Evolutionary conservation across 1,140 invertebrate genomes (phyloP), one percentile per base, ranked within the genome.

Genomic region (Paramacrobiotus metropolitanus): DNA sequence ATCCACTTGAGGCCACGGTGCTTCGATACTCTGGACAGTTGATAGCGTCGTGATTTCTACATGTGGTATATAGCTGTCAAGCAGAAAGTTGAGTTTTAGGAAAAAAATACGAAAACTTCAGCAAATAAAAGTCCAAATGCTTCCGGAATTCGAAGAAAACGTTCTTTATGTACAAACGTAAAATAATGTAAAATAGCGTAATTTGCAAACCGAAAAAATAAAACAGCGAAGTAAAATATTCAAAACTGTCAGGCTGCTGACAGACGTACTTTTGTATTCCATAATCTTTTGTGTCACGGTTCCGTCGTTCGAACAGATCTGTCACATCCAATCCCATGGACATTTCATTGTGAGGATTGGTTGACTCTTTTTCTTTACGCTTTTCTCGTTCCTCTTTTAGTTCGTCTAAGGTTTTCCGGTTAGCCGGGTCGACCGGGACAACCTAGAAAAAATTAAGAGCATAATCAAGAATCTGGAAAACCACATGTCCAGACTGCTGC

Each of bases 21-120:
- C 84, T 74, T 96, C 89, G 55, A 95, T 87, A 0, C 87, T 89
- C 70, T 94, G 90, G 30, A 81, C 80, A 68, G 95, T 83, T 30
- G 82, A 83, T 83, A 95, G 89, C 24, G 85, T 85, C 61, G 82
- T 87, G 2, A 95, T 81, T 77, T 95, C 89, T 64, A 94, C 77
- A 59, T 74, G 79, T 21, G 86, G 85, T 66, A 88, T 76, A 15
- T 77, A 68, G 30, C 74, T 71, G 59, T 68, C 64, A 72, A 66
- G 9, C 63, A 44, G 63, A 60, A 60, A 44, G 15, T 59, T 61
- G 59, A 21, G 40, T 30, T 59, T n/a, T n/a, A n/a, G n/a, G n/a
- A n/a, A 3, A 29, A 30, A 59, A 28, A 30, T 30, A 31, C 30
- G 20, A 61, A 62, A 48, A 45, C 20, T 2, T 21, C 34, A 9